These are phyloP conservation scores for Metallyticus violacea DNA, from an alignment of 2,888 invertebrate genomes.

Conservation along the genomic window DNA sequence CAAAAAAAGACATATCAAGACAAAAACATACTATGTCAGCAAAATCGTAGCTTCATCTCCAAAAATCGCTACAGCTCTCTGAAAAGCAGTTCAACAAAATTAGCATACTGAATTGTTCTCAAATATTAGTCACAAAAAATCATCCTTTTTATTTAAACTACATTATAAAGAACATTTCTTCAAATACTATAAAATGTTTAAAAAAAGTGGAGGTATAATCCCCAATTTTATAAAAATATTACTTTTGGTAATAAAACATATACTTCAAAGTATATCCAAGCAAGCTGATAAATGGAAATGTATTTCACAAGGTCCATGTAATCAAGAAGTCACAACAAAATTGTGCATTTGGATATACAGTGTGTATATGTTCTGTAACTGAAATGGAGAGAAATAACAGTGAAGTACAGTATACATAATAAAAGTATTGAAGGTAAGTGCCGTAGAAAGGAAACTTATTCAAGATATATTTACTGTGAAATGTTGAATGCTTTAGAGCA, in stretches of 20 bases:
- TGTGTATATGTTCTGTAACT: constrained; percentile 33
- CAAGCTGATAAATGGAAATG: constrained; percentile 18
- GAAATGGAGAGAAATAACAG: constrained; percentile 32
- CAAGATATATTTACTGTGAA: constrained; percentile 39
- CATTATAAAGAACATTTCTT: constrained; percentile 24
- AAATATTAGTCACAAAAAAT: constrained; percentile 24
- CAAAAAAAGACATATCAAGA: constrained; percentile 34
- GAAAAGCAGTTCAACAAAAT: constrained; percentile 35
- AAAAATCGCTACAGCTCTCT: constrained; percentile 34
- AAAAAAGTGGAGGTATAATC: constrained; percentile 28
- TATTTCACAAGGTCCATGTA: not conserved
- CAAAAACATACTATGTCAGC: constrained; percentile 33
- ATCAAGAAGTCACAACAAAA: constrained; percentile 24
- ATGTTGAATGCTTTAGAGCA: constrained; percentile 37
- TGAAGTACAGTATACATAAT: constrained; percentile 33
- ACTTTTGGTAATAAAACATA: constrained; percentile 31
- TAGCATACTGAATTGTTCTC: constrained; percentile 24
- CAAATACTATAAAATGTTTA: constrained; percentile 30
- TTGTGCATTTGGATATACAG: constrained; percentile 35
- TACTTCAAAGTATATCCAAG: constrained; percentile 38
- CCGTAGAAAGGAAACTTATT: constrained; percentile 63
- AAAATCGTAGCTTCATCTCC: constrained; percentile 33
- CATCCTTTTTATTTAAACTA: constrained; percentile 15
- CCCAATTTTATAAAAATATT: constrained; percentile 27
- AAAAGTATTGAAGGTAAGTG: constrained; percentile 48